Base-by-base conservation (phyloP, 2,113 vertebrate species). In the Eudyptes chrysolophus region DNA sequence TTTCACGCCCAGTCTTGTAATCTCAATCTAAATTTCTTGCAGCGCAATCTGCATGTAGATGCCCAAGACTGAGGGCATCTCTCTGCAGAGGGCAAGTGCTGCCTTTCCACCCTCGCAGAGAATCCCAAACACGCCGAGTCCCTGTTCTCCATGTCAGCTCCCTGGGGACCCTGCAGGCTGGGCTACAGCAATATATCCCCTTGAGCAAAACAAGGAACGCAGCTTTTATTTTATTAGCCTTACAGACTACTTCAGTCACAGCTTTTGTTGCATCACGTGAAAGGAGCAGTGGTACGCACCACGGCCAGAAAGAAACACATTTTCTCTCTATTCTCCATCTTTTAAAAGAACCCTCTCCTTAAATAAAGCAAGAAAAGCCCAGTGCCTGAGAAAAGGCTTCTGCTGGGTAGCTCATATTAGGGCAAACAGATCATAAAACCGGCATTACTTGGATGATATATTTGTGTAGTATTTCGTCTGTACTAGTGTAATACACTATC, bases 381-480 rank as follows among this genome's bases (percentile, higher is more conserved):
- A 48, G 55, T 15, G 17, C 51, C 32, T 5, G 16, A 54, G 68
- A 30, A 77, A 77, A 44, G 57, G 68, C 68, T 97, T 94, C 44
- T 76, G 7, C 32, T 68, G 64, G 55, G 71, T 30, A 82, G 58
- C 72, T 86, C 72, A 18, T 82, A 82, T 64, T n/a, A 30, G 15
- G 52, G 72, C 60, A 75, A 95, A 89, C 75, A 81, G 32, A 93
- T 97, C 68, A 11, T 68, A 72, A 92, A 89, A 30, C 46, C 32
- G n/a, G 61, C 29, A 16, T n/a, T 86, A 64, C 36, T 83, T 69
- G 87, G 62, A 10, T 94, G 84, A 96, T 93, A 38, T 49, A 90
- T 80, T 81, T 30, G 17, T 68, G 85, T 30, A 83, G 62, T 57
- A 65, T 88, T 98, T 97, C 91, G 90, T 86, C 87, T 77, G 36